Percentiles rank a stretch among this genome's conserved stretches.
These are phyloP conservation scores for Andrena camellia DNA, from an alignment of 2,888 invertebrate species.

Conservation along the genomic window DNA sequence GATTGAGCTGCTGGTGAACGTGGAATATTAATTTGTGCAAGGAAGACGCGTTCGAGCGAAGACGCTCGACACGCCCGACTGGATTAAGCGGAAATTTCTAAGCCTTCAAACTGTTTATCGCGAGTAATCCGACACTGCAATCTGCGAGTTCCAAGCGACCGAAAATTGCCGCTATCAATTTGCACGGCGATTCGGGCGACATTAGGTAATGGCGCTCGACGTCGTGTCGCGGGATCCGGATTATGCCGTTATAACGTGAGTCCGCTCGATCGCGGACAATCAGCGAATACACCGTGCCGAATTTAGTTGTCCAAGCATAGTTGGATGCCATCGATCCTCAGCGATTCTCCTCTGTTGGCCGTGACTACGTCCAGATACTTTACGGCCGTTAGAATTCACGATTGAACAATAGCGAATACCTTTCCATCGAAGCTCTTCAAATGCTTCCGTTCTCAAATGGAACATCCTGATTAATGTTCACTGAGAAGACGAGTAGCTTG, in stretches of 20 bases:
- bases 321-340: not conserved
- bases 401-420: not conserved
- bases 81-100: conserved; percentile 29
- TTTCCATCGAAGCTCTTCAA: not conserved
- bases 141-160: conserved; percentile 40
- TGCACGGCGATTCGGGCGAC: conserved; percentile 32
- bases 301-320: not conserved
- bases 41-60: conserved; percentile 9
- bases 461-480: too few species aligned
- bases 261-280: conserved; percentile 42
- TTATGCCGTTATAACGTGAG: conserved; percentile 10
- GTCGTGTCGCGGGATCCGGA: conserved; percentile 24
- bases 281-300: conserved; percentile 22
- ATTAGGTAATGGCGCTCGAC: conserved; percentile 23
- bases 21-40: conserved; percentile 24
- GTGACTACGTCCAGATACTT: not conserved
- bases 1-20: not conserved
- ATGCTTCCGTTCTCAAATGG: not conserved
- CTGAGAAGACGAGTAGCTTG: too few species aligned
- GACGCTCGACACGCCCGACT: not conserved
- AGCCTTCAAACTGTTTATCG: conserved; percentile 54
- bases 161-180: conserved; percentile 59
- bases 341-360: not conserved
- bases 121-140: conserved; percentile 48
- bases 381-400: not conserved